Percentiles rank a stretch among this genome's conserved stretches.
These are phyloP conservation scores for Campoletis raptor DNA, from an alignment of 2,888 invertebrate species.

Conservation along the genomic window DNA sequence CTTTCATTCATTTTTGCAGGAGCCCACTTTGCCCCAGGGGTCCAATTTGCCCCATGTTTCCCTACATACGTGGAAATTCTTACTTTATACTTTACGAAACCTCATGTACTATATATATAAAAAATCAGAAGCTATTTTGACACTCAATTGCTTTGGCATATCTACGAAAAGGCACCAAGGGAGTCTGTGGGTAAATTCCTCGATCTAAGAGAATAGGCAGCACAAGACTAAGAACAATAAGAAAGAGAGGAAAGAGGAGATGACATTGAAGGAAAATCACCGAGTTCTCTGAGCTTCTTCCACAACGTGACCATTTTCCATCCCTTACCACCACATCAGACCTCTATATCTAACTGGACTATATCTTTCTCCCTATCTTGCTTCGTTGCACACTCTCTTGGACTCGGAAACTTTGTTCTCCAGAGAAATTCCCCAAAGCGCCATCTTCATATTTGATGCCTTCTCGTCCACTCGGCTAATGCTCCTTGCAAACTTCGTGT, in stretches of 20 bases:
- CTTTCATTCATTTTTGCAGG: too few relatives aligned
- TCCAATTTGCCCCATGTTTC: too few relatives aligned
- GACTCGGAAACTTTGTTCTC: slow-evolving; percentile 79
- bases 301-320: slow-evolving; percentile 43
- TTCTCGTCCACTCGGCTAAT: slow-evolving; percentile 80
- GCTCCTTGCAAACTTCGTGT: slow-evolving; percentile 79
- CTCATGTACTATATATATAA: slow-evolving; percentile 27
- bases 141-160: slow-evolving; percentile 57
- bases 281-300: slow-evolving; percentile 29
- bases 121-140: slow-evolving; percentile 46
- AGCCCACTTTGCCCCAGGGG: too few relatives aligned
- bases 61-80: slow-evolving; percentile 40
- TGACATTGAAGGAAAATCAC: slow-evolving; percentile 55
- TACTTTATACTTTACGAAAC: slow-evolving; percentile 42
- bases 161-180: slow-evolving; percentile 61
- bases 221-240: neutral
- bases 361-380: slow-evolving; percentile 41
- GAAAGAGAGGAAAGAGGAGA: neutral
- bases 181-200: slow-evolving; percentile 66
- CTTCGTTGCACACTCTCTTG: slow-evolving; percentile 66
- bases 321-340: slow-evolving; percentile 43
- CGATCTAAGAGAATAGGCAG: slow-evolving; percentile 43
- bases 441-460: slow-evolving; percentile 82
- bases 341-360: slow-evolving; percentile 29
- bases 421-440: slow-evolving; percentile 80